A percentile compares a stretch with the other conserved stretches of the same genome.
Evolutionary conservation across 1,140 invertebrate species (phyloP).

Genomic region (Ceratina japonica): DNA sequence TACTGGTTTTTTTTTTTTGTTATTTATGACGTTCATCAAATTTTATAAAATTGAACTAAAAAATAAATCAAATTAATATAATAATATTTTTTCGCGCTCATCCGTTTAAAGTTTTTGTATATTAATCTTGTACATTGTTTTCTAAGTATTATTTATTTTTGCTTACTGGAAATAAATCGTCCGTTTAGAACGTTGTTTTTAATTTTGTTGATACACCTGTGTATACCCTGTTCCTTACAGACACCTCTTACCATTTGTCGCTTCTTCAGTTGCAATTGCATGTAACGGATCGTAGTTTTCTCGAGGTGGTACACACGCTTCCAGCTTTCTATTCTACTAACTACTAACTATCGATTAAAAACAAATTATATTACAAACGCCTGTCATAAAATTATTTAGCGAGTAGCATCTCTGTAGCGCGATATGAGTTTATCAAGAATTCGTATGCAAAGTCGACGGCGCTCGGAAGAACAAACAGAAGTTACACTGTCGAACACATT

Average conservation of each 20-base stretch:
- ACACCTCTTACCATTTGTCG: conserved; percentile 17
- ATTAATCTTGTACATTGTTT: conserved; percentile 48
- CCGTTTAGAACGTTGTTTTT: conserved; percentile 50
- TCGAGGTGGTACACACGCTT: conserved; percentile 19
- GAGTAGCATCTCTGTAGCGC: not conserved
- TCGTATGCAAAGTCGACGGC: conserved; percentile 17
- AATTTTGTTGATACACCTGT: conserved; percentile 44
- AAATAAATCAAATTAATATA: conserved; percentile 30
- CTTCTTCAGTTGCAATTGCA: conserved; percentile 36
- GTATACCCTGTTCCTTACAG: conserved; percentile 42
- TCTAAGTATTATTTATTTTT: conserved; percentile 63
- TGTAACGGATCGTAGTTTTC: conserved; percentile 21
- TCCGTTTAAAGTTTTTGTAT: conserved; percentile 43
- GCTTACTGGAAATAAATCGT: conserved; percentile 63
- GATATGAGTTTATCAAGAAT: not conserved
- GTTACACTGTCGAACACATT: not conserved
- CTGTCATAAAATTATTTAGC: not conserved
- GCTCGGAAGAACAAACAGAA: not conserved
- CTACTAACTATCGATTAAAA: not conserved
- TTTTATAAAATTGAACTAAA: too few relatives aligned
- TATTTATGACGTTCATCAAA: conserved; percentile 40
- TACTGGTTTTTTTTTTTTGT: conserved; percentile 20
- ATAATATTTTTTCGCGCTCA: conserved; percentile 40
- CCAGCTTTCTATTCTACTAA: conserved; percentile 30
- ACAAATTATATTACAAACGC: not conserved